Evolutionary conservation across 2,888 invertebrate genomes (phyloP), one percentile per base, ranked within the genome.

Genomic region (Acronicta psi): DNA sequence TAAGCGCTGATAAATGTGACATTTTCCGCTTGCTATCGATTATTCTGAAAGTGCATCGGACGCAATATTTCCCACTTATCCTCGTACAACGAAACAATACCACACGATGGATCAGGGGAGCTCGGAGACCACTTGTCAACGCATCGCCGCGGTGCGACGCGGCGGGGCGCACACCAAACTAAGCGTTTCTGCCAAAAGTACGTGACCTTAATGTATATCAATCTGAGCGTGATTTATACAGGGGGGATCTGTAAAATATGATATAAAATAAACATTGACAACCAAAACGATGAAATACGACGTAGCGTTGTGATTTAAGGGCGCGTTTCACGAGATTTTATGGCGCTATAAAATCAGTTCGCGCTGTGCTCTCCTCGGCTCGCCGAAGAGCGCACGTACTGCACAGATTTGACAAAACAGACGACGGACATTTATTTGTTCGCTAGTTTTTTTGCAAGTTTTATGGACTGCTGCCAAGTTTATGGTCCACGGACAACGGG

Each of bases 181-280:
- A 92, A 92, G 87, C 90, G 90, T 77, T 82, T 83, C 88, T 90
- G 91, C 88, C 92, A 89, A 87, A 89, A 89, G 88, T 90, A 93
- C 93, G 93, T 93, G 93, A 93, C 92, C 92, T 91, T 92, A 91
- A 92, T 93, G 92, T 93, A 91, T 93, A 93, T 93, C 93, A 93
- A 93, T 93, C 88, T 87, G 73, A 82, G 76, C 83, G 82, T 92
- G 93, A 93, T 93, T 93, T 93, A 93, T 92, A 91, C 87, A 80
- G 87, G 89, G 85, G 88, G 91, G 88, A 90, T 92, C 87, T 92
- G 91, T 93, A 93, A 94, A 94, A 93, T 94, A 93, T 94, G 93
- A 94, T 92, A 94, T 93, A 93, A 94, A 94, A 94, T 93, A 94
- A 94, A 94, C 92, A 94, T 93, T 93, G 93, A 94, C 93, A 94